Conservation (phyloP, 2,113 vertebrate species). For the Pangasianodon hypophthalmus region DNA sequence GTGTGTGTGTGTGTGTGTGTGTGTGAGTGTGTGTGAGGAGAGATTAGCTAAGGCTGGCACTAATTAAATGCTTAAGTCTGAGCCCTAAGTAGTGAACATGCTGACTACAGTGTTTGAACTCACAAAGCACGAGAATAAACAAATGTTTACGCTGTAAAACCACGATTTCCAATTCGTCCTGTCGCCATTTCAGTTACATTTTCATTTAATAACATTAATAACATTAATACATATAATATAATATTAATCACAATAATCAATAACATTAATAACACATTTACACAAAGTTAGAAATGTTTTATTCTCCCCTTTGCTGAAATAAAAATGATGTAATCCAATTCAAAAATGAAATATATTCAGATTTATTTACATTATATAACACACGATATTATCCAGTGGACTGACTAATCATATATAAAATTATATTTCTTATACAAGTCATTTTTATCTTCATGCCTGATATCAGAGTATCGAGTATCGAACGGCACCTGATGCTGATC, state of each 20-base stretch:
- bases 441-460: not conserved
- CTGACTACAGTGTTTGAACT: constrained; percentile 58
- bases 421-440: not conserved
- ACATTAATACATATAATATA: not conserved
- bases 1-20: constrained; percentile 30
- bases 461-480: not conserved
- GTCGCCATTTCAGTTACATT: not conserved
- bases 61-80: constrained; percentile 80
- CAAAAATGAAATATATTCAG: not conserved
- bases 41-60: constrained; percentile 72
- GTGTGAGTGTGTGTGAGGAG: constrained; percentile 43
- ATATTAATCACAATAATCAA: not conserved
- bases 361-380: not conserved
- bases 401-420: not conserved
- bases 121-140: constrained; percentile 16
- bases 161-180: not conserved
- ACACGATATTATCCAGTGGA: not conserved
- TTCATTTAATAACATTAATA: not conserved
- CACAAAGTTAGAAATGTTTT: not conserved
- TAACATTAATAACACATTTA: not conserved
- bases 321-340: not conserved
- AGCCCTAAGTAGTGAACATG: constrained; percentile 70
- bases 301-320: not conserved
- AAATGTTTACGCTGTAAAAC: not conserved
- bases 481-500: not conserved